These are phyloP conservation scores for Odontothrips loti DNA, from an alignment of 2,888 invertebrate genomes.

Conservation along the genomic window DNA sequence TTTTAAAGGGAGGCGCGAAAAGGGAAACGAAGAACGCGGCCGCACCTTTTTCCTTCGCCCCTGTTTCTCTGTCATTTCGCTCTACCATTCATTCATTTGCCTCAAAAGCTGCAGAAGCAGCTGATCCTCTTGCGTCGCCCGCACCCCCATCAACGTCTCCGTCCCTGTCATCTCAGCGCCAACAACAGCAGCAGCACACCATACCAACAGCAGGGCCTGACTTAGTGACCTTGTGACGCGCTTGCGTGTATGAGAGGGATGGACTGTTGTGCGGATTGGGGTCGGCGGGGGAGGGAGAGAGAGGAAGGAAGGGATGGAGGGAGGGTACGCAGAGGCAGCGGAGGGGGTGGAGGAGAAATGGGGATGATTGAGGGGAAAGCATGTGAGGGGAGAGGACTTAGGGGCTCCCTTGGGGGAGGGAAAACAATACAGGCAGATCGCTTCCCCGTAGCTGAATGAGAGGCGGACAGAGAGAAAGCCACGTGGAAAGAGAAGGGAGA, in stretches of 20 bases:
- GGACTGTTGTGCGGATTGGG: background rate
- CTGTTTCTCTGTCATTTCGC: too few species aligned
- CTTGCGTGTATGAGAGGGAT: background rate
- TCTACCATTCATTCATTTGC: too few species aligned
- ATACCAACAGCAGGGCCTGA: too few species aligned
- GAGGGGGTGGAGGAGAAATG: background rate
- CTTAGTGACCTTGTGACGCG: constrained; percentile 7
- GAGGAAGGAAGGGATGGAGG: background rate
- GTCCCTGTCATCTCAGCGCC: too few species aligned
- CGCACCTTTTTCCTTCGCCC: too few species aligned
- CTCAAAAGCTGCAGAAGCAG: background rate
- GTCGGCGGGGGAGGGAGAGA: background rate
- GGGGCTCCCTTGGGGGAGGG: constrained; percentile 7
- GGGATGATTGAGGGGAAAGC: background rate
- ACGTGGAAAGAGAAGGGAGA: too few species aligned
- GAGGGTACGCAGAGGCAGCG: background rate
- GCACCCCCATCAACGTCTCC: too few species aligned
- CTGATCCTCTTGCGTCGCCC: background rate
- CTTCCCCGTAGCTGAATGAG: background rate
- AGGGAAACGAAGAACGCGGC: too few species aligned
- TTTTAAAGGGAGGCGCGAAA: too few species aligned
- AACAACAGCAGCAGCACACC: too few species aligned
- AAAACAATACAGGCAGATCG: background rate
- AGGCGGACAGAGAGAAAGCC: background rate
- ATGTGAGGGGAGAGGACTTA: background rate